Conservation (phyloP, 1,140 invertebrate genomes). For the Proales similis region DNA sequence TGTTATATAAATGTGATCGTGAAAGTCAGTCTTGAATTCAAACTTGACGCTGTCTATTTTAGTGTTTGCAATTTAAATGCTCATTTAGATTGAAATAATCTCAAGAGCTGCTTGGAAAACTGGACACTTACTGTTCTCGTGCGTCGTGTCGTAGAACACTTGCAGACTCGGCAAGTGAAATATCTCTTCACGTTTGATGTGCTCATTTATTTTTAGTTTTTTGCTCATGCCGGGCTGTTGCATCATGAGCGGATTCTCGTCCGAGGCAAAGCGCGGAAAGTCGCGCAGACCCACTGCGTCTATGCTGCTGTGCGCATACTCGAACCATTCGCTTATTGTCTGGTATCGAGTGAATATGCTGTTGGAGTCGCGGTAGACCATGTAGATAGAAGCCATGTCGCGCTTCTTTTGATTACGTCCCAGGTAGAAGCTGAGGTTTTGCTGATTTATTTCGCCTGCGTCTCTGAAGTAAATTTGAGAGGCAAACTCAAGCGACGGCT, state of each 20-base stretch:
- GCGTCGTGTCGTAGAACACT: conserved; percentile 15
- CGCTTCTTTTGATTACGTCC: conserved; percentile 60
- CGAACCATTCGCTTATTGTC: conserved; percentile 87
- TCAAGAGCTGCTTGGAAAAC: not conserved
- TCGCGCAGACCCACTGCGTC: conserved; percentile 25
- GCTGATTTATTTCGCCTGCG: conserved; percentile 39
- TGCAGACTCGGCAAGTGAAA: conserved; percentile 40
- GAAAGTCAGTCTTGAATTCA: conserved; percentile 94
- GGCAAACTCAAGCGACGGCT: conserved; percentile 86
- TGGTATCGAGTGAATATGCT: conserved; percentile 77
- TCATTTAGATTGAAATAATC: not conserved
- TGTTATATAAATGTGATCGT: conserved; percentile 94
- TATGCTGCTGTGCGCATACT: conserved; percentile 66
- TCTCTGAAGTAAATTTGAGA: conserved; percentile 61
- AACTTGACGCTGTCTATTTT: conserved; percentile 81
- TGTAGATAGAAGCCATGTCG: conserved; percentile 82
- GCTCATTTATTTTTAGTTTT: conserved; percentile 42
- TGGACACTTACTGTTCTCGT: conserved; percentile 2
- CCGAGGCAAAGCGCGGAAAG: conserved; percentile 37
- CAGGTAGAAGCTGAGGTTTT: conserved; percentile 72
- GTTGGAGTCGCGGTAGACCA: conserved; percentile 76
- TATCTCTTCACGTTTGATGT: conserved; percentile 43
- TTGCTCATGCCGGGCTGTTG: too few relatives aligned
- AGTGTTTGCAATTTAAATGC: conserved; percentile 56
- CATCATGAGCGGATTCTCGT: conserved; percentile 23